Percentiles rank a stretch among this genome's conserved stretches.
These are phyloP conservation scores for Rhea pennata DNA, from an alignment of 2,113 vertebrate species.

Conservation along the genomic window DNA sequence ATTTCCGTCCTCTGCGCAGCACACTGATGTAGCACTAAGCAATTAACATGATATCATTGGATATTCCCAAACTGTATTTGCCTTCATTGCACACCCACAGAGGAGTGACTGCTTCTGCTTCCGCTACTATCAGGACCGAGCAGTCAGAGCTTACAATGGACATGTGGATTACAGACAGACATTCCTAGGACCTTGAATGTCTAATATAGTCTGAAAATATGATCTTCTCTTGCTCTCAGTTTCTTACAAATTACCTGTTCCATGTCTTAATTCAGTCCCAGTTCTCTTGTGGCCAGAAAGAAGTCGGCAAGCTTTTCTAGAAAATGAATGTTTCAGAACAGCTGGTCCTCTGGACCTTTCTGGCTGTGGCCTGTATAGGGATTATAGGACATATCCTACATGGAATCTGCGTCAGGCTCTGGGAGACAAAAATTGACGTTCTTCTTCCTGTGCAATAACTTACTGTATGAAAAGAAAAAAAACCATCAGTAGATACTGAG, in stretches of 20 bases:
- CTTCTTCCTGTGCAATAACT: neutral
- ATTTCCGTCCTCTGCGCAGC: slow-evolving; percentile 1
- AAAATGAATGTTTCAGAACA: neutral
- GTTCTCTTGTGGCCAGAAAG: neutral
- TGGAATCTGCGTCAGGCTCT: neutral
- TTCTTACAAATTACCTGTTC: neutral
- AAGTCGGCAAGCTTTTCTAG: neutral
- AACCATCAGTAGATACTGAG: neutral
- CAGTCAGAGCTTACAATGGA: neutral
- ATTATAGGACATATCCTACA: neutral
- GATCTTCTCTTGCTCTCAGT: neutral
- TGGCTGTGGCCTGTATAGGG: neutral
- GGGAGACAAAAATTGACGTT: neutral
- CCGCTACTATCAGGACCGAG: neutral
- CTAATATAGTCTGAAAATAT: neutral
- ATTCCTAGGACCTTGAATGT: neutral
- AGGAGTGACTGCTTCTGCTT: neutral
- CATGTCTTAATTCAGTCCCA: neutral
- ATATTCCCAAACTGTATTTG: slow-evolving; percentile 2
- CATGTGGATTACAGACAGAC: neutral
- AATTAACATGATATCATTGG: slow-evolving; percentile 24
- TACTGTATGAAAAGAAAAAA: neutral
- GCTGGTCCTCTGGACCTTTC: neutral
- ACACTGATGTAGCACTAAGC: neutral
- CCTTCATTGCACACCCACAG: neutral